phyloP scores from a whole-genome alignment of 2,113 vertebrate genomes.

The Psittacara wagleri region DNA sequence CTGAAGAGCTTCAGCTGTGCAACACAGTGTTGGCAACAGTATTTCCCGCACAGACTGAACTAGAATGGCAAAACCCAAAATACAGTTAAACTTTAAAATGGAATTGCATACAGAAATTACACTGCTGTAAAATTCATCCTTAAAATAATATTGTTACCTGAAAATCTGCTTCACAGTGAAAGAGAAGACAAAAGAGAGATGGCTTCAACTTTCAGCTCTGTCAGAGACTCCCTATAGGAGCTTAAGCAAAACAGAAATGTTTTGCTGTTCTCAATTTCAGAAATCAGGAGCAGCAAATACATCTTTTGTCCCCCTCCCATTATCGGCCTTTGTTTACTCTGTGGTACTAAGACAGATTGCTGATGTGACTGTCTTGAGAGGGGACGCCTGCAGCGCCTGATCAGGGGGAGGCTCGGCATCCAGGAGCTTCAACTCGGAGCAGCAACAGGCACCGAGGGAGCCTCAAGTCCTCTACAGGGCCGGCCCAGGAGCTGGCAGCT shows the following conservation, averaged over 20 bases:
- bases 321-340: conserved; percentile 3
- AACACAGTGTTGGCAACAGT: not conserved
- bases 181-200: not conserved
- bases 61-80: not conserved
- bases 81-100: not conserved
- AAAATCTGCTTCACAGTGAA: not conserved
- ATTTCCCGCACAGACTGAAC: not conserved
- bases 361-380: too few species aligned
- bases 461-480: too few species aligned
- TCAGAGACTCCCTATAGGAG: not conserved
- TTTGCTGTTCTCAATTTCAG: conserved; percentile 1
- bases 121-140: not conserved
- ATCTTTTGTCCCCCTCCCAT: not conserved
- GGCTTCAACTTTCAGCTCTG: not conserved
- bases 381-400: too few species aligned
- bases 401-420: too few species aligned
- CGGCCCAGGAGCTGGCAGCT: too few species aligned
- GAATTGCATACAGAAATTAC: not conserved
- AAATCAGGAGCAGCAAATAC: not conserved
- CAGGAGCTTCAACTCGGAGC: too few species aligned
- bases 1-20: not conserved
- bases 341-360: not conserved
- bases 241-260: not conserved
- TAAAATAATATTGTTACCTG: not conserved
- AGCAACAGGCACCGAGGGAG: too few species aligned